A percentile compares a stretch with the other conserved stretches of the same genome.
Conservation (phyloP, 64 coral and sea anemone genomes). For the Stylophora pistillata region DNA sequence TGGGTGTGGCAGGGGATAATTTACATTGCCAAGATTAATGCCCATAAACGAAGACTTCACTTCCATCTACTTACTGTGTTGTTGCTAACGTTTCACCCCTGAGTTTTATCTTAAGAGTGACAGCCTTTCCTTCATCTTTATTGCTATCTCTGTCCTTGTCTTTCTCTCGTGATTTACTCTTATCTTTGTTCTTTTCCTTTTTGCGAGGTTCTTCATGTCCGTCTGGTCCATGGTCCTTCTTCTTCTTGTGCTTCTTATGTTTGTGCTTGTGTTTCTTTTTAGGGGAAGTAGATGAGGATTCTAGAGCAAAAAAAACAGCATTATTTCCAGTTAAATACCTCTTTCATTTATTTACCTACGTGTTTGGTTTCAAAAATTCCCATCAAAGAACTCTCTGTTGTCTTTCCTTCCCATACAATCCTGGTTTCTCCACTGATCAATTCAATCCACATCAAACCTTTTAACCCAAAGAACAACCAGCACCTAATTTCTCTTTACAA, state of each 20-base stretch:
- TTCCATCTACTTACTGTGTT: conserved; percentile 76
- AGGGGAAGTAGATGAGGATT: conserved; percentile 68
- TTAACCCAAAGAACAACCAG: too few species aligned
- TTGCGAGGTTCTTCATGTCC: conserved; percentile 60
- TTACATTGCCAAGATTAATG: not conserved
- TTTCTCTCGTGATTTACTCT: conserved; percentile 60
- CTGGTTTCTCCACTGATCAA: too few species aligned
- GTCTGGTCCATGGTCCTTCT: conserved; percentile 69
- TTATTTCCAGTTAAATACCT: not conserved
- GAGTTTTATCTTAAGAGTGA: conserved; percentile 95
- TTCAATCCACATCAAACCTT: too few species aligned
- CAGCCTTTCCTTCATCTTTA: conserved; percentile 69
- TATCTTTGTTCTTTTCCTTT: conserved; percentile 54
- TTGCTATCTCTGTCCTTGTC: conserved; percentile 57
- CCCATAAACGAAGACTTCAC: not conserved
- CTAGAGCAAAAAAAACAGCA: not conserved
- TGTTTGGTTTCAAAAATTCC: too few species aligned
- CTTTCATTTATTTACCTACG: too few species aligned
- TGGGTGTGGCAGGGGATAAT: too few species aligned
- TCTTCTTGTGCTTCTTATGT: conserved; percentile 98
- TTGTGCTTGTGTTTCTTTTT: conserved; percentile 99
- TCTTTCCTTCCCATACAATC: too few species aligned
- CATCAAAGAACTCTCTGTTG: too few species aligned
- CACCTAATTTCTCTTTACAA: too few species aligned
- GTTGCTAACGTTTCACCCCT: conserved; percentile 91